phyloP scores from a whole-genome alignment of 2,797 vertebrate species.

The Liparis tanakae region DNA sequence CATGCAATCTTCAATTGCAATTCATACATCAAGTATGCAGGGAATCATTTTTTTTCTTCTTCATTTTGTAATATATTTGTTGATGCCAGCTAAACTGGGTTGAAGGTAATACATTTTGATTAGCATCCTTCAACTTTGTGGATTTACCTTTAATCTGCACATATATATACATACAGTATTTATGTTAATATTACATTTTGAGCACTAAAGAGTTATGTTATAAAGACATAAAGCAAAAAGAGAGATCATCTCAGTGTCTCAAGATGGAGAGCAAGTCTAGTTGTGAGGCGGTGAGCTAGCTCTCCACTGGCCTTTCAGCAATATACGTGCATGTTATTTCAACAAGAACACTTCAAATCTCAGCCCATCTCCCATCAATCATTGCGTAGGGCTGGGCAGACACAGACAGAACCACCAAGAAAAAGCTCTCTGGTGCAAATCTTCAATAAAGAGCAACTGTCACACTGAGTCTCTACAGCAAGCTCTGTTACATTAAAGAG shows the following conservation, averaged over 20 bases:
- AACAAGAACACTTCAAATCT: conserved; percentile 78
- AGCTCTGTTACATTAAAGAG: conserved; percentile 68
- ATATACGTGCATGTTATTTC: conserved; percentile 81
- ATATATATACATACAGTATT: conserved; percentile 1
- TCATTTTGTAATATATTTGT: conserved; percentile 15
- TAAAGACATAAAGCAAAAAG: conserved; percentile 37
- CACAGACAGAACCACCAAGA: conserved; percentile 72
- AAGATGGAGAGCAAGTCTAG: conserved; percentile 73
- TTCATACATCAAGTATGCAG: conserved; percentile 47
- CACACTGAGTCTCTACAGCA: conserved; percentile 66
- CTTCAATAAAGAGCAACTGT: conserved; percentile 82
- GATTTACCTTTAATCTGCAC: neutral
- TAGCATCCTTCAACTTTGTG: conserved; percentile 8
- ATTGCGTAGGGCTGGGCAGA: conserved; percentile 67
- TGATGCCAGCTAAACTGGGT: neutral
- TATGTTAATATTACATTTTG: conserved; percentile 9
- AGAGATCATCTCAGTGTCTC: conserved; percentile 59
- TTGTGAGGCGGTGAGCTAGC: conserved; percentile 66
- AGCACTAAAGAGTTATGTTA: conserved; percentile 28
- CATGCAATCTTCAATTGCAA: conserved; percentile 35
- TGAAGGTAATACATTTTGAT: conserved; percentile 4
- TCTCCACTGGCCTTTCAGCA: conserved; percentile 77
- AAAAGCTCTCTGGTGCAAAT: conserved; percentile 77
- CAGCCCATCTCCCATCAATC: conserved; percentile 79
- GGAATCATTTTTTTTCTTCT: conserved; percentile 28